Evolutionary conservation across 2,888 invertebrate species (phyloP).

Genomic region (Linyphia triangularis): DNA sequence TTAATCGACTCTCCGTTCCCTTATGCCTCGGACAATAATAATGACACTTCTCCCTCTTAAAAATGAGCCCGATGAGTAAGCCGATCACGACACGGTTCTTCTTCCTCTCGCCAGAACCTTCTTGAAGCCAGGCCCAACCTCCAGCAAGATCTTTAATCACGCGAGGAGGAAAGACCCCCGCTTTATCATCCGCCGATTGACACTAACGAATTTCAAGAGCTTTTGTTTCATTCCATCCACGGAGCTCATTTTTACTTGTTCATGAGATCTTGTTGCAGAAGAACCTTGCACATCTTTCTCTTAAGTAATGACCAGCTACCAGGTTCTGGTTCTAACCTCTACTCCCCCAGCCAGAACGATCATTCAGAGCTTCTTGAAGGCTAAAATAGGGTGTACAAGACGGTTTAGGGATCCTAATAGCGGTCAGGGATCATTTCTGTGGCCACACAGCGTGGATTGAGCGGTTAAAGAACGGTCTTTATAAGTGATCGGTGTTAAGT

Average conservation of each 20-base stretch:
- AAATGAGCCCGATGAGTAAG: conserved; percentile 19
- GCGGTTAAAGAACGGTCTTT: conserved; percentile 2
- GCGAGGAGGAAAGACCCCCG: conserved; percentile 23
- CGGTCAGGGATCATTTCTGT: conserved; percentile 35
- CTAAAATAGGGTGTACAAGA: conserved; percentile 67
- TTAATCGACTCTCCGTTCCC: conserved; percentile 40
- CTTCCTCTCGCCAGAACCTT: not conserved
- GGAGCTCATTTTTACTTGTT: not conserved
- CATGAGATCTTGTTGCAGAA: not conserved
- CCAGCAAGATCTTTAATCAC: conserved; percentile 37
- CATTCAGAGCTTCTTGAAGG: conserved; percentile 50
- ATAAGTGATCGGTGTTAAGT: conserved; percentile 23
- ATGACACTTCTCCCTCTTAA: conserved; percentile 51
- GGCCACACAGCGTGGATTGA: conserved; percentile 67
- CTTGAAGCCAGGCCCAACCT: not conserved
- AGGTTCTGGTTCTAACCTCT: conserved; percentile 39
- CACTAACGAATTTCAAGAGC: conserved; percentile 32
- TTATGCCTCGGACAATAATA: conserved; percentile 54
- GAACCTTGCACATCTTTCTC: not conserved
- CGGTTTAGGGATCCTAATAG: conserved; percentile 38
- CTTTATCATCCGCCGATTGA: conserved; percentile 38
- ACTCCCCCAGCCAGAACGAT: conserved; percentile 34
- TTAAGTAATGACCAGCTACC: conserved; percentile 36
- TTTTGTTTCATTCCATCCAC: conserved; percentile 44
- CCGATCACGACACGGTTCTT: conserved; percentile 46